Percentiles rank a stretch among this genome's conserved stretches.
Evolutionary conservation across 1,140 invertebrate genomes (phyloP).

Genomic region (Himalopsyche phryganea): DNA sequence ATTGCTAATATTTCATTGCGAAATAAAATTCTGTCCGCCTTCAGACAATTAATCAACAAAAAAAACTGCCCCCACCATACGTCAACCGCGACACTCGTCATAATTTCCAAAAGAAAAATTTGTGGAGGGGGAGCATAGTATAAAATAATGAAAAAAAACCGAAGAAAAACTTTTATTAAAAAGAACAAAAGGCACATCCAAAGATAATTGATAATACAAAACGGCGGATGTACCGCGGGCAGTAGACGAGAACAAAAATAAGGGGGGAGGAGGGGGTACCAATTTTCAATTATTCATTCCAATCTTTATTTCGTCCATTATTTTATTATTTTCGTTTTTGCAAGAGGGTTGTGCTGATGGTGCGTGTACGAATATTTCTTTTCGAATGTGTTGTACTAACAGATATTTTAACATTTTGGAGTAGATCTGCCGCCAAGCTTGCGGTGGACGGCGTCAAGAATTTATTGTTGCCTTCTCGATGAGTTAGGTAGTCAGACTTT

Average conservation of each 20-base stretch:
- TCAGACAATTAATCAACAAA: slow-evolving; percentile 22
- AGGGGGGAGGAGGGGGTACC: slow-evolving; percentile 12
- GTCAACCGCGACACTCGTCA: slow-evolving; percentile 23
- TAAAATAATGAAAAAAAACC: slow-evolving; percentile 1
- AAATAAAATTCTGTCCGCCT: too few relatives aligned
- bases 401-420: too few relatives aligned
- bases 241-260: not conserved
- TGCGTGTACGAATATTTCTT: not conserved
- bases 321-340: slow-evolving; percentile 32
- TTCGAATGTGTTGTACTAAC: too few relatives aligned
- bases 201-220: slow-evolving; percentile 35
- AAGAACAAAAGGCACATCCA: slow-evolving; percentile 33
- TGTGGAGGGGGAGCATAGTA: too few relatives aligned
- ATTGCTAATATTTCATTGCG: too few relatives aligned
- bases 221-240: slow-evolving; percentile 25
- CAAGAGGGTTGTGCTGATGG: slow-evolving; percentile 8
- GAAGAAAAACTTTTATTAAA: slow-evolving; percentile 33
- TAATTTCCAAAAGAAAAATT: too few relatives aligned
- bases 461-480: too few relatives aligned
- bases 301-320: slow-evolving; percentile 35
- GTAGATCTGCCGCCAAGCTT: too few relatives aligned
- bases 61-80: slow-evolving; percentile 21
- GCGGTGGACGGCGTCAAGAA: too few relatives aligned
- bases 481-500: too few relatives aligned
- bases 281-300: slow-evolving; percentile 36